Conservation (phyloP, 2,797 vertebrate species). For the Picus viridis region DNA sequence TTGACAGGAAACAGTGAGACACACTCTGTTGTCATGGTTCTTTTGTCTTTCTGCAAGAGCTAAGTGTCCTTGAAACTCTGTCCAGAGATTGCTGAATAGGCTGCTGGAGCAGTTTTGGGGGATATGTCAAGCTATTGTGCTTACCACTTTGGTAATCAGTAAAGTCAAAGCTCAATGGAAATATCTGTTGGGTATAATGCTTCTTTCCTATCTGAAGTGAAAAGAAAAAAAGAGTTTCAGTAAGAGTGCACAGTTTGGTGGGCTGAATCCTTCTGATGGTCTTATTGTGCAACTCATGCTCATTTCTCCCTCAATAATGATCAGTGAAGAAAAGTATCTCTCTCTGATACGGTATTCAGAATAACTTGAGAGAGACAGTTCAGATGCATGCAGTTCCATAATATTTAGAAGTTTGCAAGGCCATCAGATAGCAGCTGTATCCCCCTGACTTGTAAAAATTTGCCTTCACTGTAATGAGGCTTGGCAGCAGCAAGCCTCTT, state of each 20-base stretch:
- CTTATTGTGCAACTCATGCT: background rate
- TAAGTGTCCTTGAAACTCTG: background rate
- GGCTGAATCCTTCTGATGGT: background rate
- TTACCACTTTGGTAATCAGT: background rate
- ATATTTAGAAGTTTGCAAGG: background rate
- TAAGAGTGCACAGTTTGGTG: background rate
- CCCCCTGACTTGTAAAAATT: background rate
- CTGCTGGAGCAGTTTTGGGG: background rate
- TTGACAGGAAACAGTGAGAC: background rate
- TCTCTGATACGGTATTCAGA: background rate
- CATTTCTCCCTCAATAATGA: background rate
- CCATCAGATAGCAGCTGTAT: background rate
- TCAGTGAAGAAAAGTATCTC: background rate
- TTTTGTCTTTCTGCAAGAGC: background rate
- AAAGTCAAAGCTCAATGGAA: background rate
- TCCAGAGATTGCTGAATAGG: background rate
- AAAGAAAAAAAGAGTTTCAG: background rate
- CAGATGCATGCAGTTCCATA: background rate
- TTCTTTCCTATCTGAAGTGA: background rate
- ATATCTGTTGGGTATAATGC: background rate
- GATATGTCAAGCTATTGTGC: background rate
- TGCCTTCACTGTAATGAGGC: background rate
- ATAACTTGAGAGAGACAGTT: background rate
- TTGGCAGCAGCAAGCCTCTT: background rate
- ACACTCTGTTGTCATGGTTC: background rate